Conservation (phyloP, 2,113 vertebrate species). For the Hemiscyllium ocellatum region DNA sequence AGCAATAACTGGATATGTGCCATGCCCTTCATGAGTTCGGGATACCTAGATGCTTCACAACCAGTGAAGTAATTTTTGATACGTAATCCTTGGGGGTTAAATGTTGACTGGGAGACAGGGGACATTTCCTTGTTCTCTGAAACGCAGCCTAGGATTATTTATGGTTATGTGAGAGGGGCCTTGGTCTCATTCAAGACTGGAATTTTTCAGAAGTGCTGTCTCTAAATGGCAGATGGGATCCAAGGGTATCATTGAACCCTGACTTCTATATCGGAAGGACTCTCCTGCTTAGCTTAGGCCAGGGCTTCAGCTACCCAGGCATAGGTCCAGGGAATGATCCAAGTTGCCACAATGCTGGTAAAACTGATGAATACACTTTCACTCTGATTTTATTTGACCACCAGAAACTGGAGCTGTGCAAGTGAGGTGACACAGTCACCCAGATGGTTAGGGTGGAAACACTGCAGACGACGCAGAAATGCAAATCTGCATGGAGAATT, state of each 20-base stretch:
- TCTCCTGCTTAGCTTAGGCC: background rate
- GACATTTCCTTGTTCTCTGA: background rate
- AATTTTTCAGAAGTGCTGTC: background rate
- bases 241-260: background rate
- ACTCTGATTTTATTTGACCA: background rate
- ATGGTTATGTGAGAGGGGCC: background rate
- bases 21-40: background rate
- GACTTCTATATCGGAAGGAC: background rate
- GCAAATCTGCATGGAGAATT: constrained; percentile 6
- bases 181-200: background rate
- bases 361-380: background rate
- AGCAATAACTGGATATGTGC: background rate
- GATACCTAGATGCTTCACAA: background rate
- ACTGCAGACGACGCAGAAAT: background rate
- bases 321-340: background rate
- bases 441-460: constrained; percentile 12
- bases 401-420: background rate
- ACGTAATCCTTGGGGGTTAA: background rate
- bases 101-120: background rate
- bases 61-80: background rate
- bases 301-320: background rate
- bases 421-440: background rate
- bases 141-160: background rate
- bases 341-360: too few species aligned
- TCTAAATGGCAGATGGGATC: background rate